Evolutionary conservation across 2,888 invertebrate species (phyloP).

Genomic region (Margaritifera margaritifera): DNA sequence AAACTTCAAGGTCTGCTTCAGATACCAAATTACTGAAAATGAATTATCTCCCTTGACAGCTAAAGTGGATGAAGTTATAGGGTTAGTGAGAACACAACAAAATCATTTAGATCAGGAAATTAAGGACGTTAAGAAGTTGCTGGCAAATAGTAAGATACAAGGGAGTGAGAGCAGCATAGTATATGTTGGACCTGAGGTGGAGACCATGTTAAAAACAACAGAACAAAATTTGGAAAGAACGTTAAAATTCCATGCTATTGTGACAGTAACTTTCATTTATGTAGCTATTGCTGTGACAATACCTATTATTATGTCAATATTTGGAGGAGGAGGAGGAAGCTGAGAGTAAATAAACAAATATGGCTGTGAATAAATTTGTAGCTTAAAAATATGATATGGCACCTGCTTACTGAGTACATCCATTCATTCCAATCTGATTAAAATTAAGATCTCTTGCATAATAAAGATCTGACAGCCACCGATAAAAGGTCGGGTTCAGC

Average conservation of each 20-base stretch:
- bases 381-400: too few relatives aligned
- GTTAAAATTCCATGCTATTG: conserved; percentile 66
- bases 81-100: conserved; percentile 53
- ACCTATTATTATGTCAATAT: conserved; percentile 47
- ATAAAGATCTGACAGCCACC: too few relatives aligned
- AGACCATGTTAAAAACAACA: conserved; percentile 60
- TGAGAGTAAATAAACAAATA: background rate
- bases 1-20: conserved; percentile 1
- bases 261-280: conserved; percentile 65
- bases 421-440: too few relatives aligned
- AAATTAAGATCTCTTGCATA: too few relatives aligned
- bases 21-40: background rate
- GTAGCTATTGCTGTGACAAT: conserved; percentile 65
- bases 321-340: conserved; percentile 35
- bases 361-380: too few relatives aligned
- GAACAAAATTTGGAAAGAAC: conserved; percentile 68
- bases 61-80: conserved; percentile 43
- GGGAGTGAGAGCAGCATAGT: conserved; percentile 48
- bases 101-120: conserved; percentile 55
- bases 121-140: conserved; percentile 55
- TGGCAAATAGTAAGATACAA: conserved; percentile 35
- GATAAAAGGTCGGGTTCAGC: too few relatives aligned
- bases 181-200: conserved; percentile 67
- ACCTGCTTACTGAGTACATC: too few relatives aligned
- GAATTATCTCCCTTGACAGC: conserved; percentile 13